Base-by-base conservation (phyloP, 2,888 invertebrate species). In the Allacma fusca region DNA sequence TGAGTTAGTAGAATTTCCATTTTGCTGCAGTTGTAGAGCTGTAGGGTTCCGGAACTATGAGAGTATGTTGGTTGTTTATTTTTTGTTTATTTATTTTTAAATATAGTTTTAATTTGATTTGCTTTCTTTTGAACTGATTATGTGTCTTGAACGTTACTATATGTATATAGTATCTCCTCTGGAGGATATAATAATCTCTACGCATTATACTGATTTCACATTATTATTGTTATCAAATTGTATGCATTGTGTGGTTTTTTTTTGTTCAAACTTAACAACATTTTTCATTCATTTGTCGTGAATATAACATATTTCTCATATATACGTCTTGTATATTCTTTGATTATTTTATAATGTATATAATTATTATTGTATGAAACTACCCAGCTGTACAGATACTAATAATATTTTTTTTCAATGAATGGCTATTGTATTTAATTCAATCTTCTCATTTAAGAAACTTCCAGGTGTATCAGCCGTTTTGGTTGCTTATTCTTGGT, bases 331-430 rank as follows among this genome's bases (percentile, higher is more conserved):
- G n/a, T 50, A 50, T 50, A 2, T 50, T 50, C 50, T 50, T 50
- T 50, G n/a, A 70, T 70, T 44, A 34, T 19, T 24, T 72, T 57
- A 57, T 16, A n/a, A 57, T 28, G 21, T 26, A 62, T 28, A 75
- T 43, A 21, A 24, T 64, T 67, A 74, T 62, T 28, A 19, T 29
- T 69, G 76, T 76, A 76, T 76, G 57, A 76, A 76, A 76, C 76
- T 76, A 76, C 76, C 76, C 76, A 68, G 62, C 69, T 76, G 76
- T 68, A 76, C 69, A 59, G 69, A 59, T 76, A 69, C 76, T 76
- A 76, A 68, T 24, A 72, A 62, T 59, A 62, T 74, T 75, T 71
- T 69, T 43, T 69, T 43, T 69, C 44, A 69, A 69, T 69, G 43
- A 69, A 43, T 43, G 24, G 70, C 43, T 70, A 34, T 29, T 24